Percentiles rank a stretch among this genome's conserved stretches.
These are phyloP conservation scores for Rhyzopertha dominica DNA, from an alignment of 1,140 invertebrate species.

Conservation along the genomic window DNA sequence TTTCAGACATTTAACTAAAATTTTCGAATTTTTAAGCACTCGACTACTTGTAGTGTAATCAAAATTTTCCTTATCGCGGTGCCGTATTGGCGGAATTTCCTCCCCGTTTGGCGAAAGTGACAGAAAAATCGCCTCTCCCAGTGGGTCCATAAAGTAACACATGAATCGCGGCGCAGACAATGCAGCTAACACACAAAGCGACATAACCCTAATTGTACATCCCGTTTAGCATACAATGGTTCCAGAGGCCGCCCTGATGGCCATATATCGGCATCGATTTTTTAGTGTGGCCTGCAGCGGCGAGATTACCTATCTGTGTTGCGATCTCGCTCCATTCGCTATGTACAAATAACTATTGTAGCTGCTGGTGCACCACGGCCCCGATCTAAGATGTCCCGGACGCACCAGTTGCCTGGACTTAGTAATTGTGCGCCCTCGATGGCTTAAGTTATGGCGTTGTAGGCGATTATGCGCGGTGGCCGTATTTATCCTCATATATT, in stretches of 20 bases:
- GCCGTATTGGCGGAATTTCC: no score
- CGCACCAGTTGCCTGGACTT: conserved; percentile 15
- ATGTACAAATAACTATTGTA: conserved; percentile 37
- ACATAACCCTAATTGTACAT: conserved; percentile 31
- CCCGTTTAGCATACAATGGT: conserved; percentile 35
- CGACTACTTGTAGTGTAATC: no score
- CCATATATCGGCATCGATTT: conserved; percentile 34
- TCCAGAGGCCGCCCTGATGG: background rate
- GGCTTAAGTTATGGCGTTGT: conserved; percentile 22
- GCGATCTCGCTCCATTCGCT: conserved; percentile 29
- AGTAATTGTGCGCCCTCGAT: conserved; percentile 20
- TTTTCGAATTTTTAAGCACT: no score
- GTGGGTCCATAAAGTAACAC: no score
- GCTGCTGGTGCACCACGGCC: conserved; percentile 1
- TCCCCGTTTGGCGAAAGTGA: no score
- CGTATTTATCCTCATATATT: conserved; percentile 23
- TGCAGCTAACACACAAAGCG: conserved; percentile 13
- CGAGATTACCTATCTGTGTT: conserved; percentile 33
- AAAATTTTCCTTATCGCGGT: no score
- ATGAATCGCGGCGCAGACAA: conserved; percentile 16
- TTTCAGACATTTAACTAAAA: no score
- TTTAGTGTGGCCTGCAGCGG: conserved; percentile 33
- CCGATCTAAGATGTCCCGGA: background rate
- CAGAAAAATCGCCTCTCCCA: no score
- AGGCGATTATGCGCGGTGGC: conserved; percentile 23